Percentiles rank a stretch among this genome's conserved stretches.
Conservation (phyloP, 2,113 vertebrate genomes). For the Amazona guildingii region DNA sequence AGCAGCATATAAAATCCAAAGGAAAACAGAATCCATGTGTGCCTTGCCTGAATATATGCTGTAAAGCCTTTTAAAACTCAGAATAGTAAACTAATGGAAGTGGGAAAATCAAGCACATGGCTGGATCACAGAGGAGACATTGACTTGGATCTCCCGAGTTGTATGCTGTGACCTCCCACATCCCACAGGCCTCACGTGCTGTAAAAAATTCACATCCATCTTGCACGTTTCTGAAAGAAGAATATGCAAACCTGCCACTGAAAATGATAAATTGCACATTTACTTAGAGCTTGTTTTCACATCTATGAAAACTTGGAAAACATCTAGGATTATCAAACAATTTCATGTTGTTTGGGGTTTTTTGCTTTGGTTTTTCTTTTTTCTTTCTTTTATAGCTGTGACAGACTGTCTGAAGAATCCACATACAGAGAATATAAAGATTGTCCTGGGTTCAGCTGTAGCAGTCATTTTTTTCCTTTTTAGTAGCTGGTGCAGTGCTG, state of each 20-base stretch:
- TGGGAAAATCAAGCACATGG: not conserved
- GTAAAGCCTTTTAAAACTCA: not conserved
- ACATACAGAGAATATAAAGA: not conserved
- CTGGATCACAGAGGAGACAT: not conserved
- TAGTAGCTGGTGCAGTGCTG: not conserved
- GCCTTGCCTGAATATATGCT: fast-evolving
- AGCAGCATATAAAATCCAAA: not conserved
- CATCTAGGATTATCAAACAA: not conserved
- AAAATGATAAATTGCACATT: not conserved
- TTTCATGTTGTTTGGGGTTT: too few relatives aligned
- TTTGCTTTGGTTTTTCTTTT: not conserved
- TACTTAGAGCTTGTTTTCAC: not conserved
- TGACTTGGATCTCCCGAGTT: not conserved
- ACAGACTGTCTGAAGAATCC: not conserved
- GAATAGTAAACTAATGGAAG: not conserved
- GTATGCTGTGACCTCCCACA: not conserved
- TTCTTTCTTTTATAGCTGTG: not conserved
- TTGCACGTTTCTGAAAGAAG: not conserved
- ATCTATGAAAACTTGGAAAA: not conserved
- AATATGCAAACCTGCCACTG: not conserved
- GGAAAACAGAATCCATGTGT: fast-evolving
- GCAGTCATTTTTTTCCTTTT: not conserved
- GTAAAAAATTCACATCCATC: not conserved
- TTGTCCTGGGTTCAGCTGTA: not conserved
- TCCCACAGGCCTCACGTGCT: not conserved